phyloP scores from a whole-genome alignment of 2,113 vertebrate genomes.

The Scomber scombrus region DNA sequence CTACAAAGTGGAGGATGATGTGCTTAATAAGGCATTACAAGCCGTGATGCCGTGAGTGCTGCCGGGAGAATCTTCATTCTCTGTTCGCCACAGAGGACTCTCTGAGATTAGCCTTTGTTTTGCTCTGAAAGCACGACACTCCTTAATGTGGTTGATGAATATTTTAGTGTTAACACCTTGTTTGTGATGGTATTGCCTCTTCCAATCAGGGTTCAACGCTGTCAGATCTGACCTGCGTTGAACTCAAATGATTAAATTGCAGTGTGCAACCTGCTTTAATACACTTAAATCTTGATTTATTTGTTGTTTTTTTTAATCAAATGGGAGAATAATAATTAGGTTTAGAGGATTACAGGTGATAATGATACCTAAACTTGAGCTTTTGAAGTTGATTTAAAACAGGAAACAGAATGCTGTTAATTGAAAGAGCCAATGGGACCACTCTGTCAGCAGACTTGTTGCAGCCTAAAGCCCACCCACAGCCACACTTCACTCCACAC shows the following conservation, averaged over 20 bases:
- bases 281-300: background rate
- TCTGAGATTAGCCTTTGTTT: conserved; percentile 69
- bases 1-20: conserved; percentile 44
- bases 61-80: conserved; percentile 52
- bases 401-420: conserved; percentile 17
- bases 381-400: conserved; percentile 18
- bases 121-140: conserved; percentile 56
- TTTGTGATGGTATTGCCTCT: conserved; percentile 47
- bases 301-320: conserved; percentile 13
- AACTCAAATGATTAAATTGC: background rate
- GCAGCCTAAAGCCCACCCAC: conserved; percentile 42
- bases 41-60: conserved; percentile 40
- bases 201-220: conserved; percentile 25
- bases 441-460: conserved; percentile 48
- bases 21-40: conserved; percentile 56
- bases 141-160: conserved; percentile 72
- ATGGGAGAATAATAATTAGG: background rate
- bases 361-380: conserved; percentile 11
- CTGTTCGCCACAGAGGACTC: conserved; percentile 50
- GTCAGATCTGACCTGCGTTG: conserved; percentile 2
- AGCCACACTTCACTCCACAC: conserved; percentile 33
- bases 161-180: conserved; percentile 72
- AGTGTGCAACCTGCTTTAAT: background rate
- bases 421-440: conserved; percentile 4
- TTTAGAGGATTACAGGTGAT: conserved; percentile 1